A percentile compares a stretch with the other conserved stretches of the same genome.
phyloP scores from a whole-genome alignment of 2,113 vertebrate species.

The Azemiops feae region DNA sequence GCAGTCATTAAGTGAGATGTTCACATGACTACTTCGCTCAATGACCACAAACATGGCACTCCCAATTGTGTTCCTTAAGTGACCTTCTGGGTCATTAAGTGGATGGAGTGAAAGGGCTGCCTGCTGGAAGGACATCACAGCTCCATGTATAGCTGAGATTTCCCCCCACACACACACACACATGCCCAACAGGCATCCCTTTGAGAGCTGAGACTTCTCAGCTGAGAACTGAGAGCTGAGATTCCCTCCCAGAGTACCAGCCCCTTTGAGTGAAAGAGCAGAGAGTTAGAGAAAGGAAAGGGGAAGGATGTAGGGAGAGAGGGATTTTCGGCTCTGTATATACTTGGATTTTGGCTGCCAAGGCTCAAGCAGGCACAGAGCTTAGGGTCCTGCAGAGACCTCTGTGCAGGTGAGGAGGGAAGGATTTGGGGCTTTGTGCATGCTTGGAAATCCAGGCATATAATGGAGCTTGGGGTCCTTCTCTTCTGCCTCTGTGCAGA shows the following conservation, averaged over 20 bases:
- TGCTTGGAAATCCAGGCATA: neutral
- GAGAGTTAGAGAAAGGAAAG: neutral
- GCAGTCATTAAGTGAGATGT: neutral
- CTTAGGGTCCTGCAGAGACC: neutral
- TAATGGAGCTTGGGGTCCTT: neutral
- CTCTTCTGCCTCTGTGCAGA: neutral
- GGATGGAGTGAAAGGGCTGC: neutral
- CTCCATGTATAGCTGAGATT: neutral
- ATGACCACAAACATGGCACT: neutral
- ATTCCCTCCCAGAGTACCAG: neutral
- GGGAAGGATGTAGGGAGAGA: neutral
- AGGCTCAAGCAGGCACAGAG: neutral
- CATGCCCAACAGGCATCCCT: neutral
- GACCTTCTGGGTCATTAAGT: neutral
- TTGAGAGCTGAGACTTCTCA: neutral
- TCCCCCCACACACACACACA: too few relatives aligned
- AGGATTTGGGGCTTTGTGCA: neutral
- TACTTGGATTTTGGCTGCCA: neutral
- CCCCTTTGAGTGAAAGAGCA: neutral
- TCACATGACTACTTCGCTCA: neutral
- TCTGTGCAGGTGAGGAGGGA: neutral
- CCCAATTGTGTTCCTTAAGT: neutral
- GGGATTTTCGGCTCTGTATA: neutral
- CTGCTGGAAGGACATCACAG: neutral
- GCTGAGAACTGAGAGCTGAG: neutral